Percentiles rank a stretch among this genome's conserved stretches.
These are phyloP conservation scores for Otolemur garnettii DNA, from an alignment of 2,113 vertebrate species.

Conservation along the genomic window DNA sequence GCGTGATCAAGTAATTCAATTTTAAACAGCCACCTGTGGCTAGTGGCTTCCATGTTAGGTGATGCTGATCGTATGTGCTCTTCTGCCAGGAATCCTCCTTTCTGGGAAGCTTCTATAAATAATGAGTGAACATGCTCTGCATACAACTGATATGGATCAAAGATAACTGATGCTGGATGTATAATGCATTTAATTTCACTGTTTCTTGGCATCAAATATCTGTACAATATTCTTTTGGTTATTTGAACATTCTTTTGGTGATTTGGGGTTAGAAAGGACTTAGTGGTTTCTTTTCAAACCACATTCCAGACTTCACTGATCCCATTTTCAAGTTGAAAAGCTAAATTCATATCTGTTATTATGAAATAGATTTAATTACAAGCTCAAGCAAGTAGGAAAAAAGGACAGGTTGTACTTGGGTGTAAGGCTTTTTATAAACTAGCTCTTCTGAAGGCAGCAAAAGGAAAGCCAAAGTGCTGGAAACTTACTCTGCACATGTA, in stretches of 20 bases:
- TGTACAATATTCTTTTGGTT: not conserved
- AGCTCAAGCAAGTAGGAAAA: constrained; percentile 1
- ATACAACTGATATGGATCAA: not conserved
- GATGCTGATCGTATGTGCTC: not conserved
- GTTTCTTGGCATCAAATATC: not conserved
- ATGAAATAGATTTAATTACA: constrained; percentile 48
- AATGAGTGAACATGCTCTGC: too few relatives aligned
- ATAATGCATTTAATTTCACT: not conserved
- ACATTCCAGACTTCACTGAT: constrained; percentile 25
- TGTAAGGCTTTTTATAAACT: constrained; percentile 9
- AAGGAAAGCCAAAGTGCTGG: constrained; percentile 9
- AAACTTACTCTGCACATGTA: not conserved
- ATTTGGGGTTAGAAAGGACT: constrained; percentile 20
- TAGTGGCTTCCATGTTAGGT: not conserved
- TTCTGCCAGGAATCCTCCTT: not conserved
- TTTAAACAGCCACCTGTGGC: not conserved
- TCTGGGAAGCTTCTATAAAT: not conserved
- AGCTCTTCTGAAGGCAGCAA: not conserved
- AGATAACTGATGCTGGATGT: not conserved
- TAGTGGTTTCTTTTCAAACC: not conserved
- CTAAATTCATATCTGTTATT: constrained; percentile 50
- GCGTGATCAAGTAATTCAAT: not conserved
- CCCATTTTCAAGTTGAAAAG: constrained; percentile 50
- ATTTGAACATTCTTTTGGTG: not conserved
- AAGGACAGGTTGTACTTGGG: not conserved